Evolutionary conservation across 2,113 vertebrate species (phyloP), one percentile per base, ranked within the genome.

Genomic region (Pomatorhinus ruficollis): DNA sequence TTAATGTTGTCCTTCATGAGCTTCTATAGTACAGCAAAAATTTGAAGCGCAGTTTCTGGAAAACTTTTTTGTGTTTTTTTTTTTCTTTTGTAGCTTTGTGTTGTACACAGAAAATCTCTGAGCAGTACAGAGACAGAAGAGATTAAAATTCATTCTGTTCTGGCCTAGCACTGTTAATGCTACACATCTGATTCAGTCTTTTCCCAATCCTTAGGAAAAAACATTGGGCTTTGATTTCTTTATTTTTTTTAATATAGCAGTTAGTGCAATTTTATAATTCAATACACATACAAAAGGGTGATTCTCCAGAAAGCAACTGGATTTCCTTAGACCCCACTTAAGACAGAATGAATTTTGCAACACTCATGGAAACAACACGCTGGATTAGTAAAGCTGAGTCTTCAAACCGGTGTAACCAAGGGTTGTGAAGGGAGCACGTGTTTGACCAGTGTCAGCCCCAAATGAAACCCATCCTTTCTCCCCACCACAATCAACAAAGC

Each of bases 1-100:
- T 60, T 47, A 84, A 66, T 70, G 66, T 69, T 37, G 94, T 96
- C 97, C 96, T 91, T 91, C 89, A 96, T 49, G 96, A 97, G 97
- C 97, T 95, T 95, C 94, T 95, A 92, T 72, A 75, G 97, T 92
- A 97, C 97, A 96, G 97, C 94, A 81, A 95, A 81, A 74, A 56
- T 74, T 11, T 83, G 93, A 88, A 93, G 95, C 56, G 16, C 28
- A 3, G 80, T 83, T 97, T 97, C 91, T 94, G 75, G 97, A 93
- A 96, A 97, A 96, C 56, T 77, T 44, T 22, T 85, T 47, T 74
- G 42, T 83, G 42, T 28, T 8, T n/a, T 47, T 49, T 15, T 28
- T 56, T 33, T 52, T 83, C 11, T 85, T 94, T 91, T 93, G 91
- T 91, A 94, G 90, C 86, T 90, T 95, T 63, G 83, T 87, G 96